Evolutionary conservation across 53 echinoderm and acorn worm species (phyloP).

Genomic region (Echinarachnius parma): DNA sequence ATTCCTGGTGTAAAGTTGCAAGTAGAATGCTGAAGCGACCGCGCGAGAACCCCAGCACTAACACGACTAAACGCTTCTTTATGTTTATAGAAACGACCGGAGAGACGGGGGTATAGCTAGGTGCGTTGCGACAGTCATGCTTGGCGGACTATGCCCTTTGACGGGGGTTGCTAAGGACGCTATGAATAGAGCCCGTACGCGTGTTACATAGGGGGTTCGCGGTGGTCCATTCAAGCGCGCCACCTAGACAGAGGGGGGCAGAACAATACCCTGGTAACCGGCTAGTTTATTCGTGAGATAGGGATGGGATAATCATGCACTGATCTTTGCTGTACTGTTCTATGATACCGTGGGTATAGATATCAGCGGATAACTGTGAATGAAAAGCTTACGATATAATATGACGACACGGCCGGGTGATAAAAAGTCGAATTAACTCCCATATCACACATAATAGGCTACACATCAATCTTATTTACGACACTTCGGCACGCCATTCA

Average conservation of each 20-base stretch:
- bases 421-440: too few relatives aligned
- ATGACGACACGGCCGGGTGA: too few relatives aligned
- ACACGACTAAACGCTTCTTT: constrained; percentile 52
- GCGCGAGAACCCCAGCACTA: constrained; percentile 31
- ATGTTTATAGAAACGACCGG: constrained; percentile 98
- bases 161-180: constrained; percentile 70
- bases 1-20: constrained; percentile 6
- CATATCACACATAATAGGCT: too few relatives aligned
- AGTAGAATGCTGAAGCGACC: constrained; percentile 2
- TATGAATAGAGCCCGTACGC: too few relatives aligned
- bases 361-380: too few relatives aligned
- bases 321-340: too few relatives aligned
- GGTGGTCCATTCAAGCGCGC: constrained; percentile 25
- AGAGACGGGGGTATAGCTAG: constrained; percentile 4
- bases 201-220: constrained; percentile 38
- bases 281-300: too few relatives aligned
- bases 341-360: too few relatives aligned
- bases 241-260: neutral
- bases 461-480: too few relatives aligned
- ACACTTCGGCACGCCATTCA: too few relatives aligned
- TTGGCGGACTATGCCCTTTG: constrained; percentile 54
- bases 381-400: too few relatives aligned
- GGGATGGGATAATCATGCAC: too few relatives aligned
- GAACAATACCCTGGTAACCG: constrained; percentile 42
- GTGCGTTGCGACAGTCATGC: constrained; percentile 43